phyloP scores from a whole-genome alignment of 30 jellyfish, hydroid and myxozoan genomes.

The Hydractinia echinata region DNA sequence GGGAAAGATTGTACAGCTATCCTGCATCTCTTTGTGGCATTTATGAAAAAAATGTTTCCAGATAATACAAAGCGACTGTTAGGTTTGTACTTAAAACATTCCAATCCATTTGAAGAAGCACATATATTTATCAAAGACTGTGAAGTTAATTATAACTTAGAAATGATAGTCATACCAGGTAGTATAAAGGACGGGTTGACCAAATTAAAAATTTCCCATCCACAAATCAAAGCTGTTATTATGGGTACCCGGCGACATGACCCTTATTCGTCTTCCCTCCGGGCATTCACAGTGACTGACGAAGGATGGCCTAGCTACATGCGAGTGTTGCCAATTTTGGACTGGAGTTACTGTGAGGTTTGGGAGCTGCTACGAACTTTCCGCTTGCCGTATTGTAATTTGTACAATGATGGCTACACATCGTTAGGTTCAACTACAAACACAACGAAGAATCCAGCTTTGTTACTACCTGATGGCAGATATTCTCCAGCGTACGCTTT shows the following conservation, averaged over 20 bases:
- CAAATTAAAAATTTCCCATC: conserved; percentile 43
- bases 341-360: conserved; percentile 89
- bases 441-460: conserved; percentile 66
- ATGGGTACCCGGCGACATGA: conserved; percentile 99
- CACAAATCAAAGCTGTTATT: conserved; percentile 70
- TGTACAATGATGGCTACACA: conserved; percentile 90
- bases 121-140: conserved; percentile 62
- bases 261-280: conserved; percentile 73
- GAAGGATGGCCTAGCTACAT: conserved; percentile 83
- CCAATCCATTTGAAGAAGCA: conserved; percentile 82
- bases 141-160: conserved; percentile 40
- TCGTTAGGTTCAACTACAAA: conserved; percentile 75
- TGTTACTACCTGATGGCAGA: conserved; percentile 61
- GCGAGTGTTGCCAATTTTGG: conserved; percentile 87
- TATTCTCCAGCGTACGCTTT: conserved; percentile 75
- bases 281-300: conserved; percentile 84
- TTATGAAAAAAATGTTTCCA: conserved; percentile 52
- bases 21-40: conserved; percentile 71
- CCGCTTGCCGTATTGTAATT: conserved; percentile 66
- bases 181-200: conserved; percentile 74
- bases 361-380: conserved; percentile 65
- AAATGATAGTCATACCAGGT: conserved; percentile 58
- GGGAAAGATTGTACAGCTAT: conserved; percentile 97
- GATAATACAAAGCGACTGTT: conserved; percentile 40
- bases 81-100: conserved; percentile 60